Percentiles rank a stretch among this genome's conserved stretches.
phyloP scores from a whole-genome alignment of 2,888 invertebrate genomes.

The Agriopis leucophaearia region DNA sequence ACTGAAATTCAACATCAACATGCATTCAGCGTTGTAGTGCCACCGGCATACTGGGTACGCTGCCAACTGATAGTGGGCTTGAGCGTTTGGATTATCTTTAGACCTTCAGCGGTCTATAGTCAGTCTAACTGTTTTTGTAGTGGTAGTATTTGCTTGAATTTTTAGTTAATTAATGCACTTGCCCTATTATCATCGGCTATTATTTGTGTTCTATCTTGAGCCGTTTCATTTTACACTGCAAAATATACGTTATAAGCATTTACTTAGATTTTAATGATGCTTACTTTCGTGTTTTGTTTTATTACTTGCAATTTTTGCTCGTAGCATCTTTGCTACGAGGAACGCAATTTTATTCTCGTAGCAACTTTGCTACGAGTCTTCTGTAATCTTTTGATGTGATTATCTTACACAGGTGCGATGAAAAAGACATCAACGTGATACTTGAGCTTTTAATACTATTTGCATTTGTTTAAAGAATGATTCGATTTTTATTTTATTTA shows the following conservation, averaged over 20 bases:
- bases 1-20: not conserved
- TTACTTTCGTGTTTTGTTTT: not conserved
- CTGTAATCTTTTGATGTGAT: not conserved
- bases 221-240: not conserved
- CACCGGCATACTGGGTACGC: too few species aligned
- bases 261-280: too few species aligned
- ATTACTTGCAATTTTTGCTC: not conserved
- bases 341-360: not conserved
- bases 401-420: not conserved
- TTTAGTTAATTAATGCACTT: too few species aligned
- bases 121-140: too few species aligned
- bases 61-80: too few species aligned
- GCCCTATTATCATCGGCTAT: too few species aligned
- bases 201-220: not conserved
- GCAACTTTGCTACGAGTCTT: not conserved
- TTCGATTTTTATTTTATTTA: too few species aligned
- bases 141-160: too few species aligned
- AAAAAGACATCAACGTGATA: conserved; percentile 37
- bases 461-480: too few species aligned
- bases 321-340: not conserved
- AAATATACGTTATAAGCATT: not conserved
- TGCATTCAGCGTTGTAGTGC: too few species aligned
- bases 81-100: too few species aligned
- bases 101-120: too few species aligned
- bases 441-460: conserved; percentile 1